These are phyloP conservation scores for Pangasianodon hypophthalmus DNA, from an alignment of 2,113 vertebrate species.

Conservation along the genomic window DNA sequence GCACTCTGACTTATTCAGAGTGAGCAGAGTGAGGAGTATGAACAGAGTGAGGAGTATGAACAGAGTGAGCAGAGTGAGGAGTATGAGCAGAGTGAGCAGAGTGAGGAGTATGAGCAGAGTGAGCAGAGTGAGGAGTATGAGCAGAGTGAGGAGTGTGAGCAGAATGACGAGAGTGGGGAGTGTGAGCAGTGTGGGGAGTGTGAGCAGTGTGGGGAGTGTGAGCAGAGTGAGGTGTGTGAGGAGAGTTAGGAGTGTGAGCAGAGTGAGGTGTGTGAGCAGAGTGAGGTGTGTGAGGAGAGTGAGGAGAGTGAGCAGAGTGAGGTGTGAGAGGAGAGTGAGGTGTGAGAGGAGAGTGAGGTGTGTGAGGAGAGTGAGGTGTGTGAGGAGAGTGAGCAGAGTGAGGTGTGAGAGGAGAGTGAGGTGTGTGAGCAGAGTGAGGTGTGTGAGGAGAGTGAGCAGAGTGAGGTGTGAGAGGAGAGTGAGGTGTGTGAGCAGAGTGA, in stretches of 20 bases:
- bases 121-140: background rate
- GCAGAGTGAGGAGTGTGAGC: background rate
- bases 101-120: background rate
- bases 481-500: background rate
- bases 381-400: background rate
- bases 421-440: background rate
- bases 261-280: background rate
- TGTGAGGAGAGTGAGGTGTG: background rate
- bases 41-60: background rate
- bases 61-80: background rate
- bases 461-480: too few species aligned
- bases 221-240: background rate
- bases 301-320: background rate
- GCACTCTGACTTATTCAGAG: too few species aligned
- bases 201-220: background rate
- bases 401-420: background rate
- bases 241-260: background rate
- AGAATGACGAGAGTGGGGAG: background rate
- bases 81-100: accelerated
- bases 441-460: too few species aligned
- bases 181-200: background rate
- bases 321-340: too few species aligned
- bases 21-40: background rate
- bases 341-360: background rate
- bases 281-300: background rate